Evolutionary conservation across 2,113 vertebrate genomes (phyloP), one percentile per base, ranked within the genome.

Genomic region (Eptesicus fuscus): DNA sequence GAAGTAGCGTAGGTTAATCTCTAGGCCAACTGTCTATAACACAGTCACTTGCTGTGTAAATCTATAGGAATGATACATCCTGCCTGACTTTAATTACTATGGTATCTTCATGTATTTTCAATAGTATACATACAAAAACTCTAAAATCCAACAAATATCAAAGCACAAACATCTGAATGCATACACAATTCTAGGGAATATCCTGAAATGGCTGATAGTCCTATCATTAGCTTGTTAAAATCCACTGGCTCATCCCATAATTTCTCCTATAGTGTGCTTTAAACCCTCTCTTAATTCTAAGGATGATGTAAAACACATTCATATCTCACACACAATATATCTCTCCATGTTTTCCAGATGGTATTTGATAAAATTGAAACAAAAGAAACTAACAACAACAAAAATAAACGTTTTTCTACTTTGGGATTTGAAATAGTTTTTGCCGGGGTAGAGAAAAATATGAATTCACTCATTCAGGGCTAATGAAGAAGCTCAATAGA

Each of bases 141-240:
- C 92, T 95, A 49, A 95, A 94, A 83, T 17, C 17, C 44, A 77
- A 71, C 4, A 35, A 12, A 28, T 16, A 82, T 83, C 44, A 44
- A 77, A 86, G 51, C 28, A 88, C 92, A 91, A 90, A 40, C 69
- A 93, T 74, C 85, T 86, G 85, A 95, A 92, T 37, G 9, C 56
- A 79, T 44, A 79, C 7, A 44, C 23, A 82, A 35, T 95, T 88
- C 93, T 76, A 84, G 74, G 35, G 40, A 93, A 25, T 67, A 22
- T 25, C 84, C 69, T 56, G 56, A 76, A 86, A 65, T 91, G 53
- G 59, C 69, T 86, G 69, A 91, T 95, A 78, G 70, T 92, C 49
- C 84, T 95, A 80, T 91, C 82, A 93, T 91, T 94, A 95, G 90
- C 88, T 95, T 92, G 25, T 95, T 96, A 91, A 96, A 95, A 95